Conservation (phyloP, 53 echinoderm and acorn worm species). For the Temnopleurus reevesii region DNA sequence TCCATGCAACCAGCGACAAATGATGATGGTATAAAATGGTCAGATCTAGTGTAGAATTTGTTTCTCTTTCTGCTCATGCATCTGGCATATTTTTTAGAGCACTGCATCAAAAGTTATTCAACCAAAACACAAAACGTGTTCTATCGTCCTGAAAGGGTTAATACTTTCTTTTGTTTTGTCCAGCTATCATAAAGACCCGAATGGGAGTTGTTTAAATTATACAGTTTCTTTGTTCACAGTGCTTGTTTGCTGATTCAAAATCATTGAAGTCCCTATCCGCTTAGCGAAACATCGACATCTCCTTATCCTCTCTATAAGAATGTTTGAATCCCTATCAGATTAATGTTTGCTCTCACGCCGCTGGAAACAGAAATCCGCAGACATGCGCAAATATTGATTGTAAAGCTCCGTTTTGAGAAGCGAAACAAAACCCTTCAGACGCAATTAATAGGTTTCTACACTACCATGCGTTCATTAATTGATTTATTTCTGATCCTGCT, state of each 20-base stretch:
- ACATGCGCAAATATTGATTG: slow-evolving; percentile 18
- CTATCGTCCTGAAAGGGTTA: no score
- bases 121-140: not conserved
- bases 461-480: not conserved
- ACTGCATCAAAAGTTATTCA: not conserved
- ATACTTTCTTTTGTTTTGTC: no score
- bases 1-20: no score
- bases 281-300: not conserved
- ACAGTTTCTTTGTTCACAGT: not conserved
- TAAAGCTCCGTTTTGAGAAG: not conserved
- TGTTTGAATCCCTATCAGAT: slow-evolving; percentile 3
- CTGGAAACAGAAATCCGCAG: not conserved
- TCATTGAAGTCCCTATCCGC: not conserved
- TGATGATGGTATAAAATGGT: no score
- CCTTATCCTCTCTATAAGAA: not conserved
- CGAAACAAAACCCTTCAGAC: slow-evolving; percentile 5
- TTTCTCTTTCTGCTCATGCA: not conserved
- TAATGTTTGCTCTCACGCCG: not conserved
- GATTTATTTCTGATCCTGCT: not conserved
- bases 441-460: not conserved
- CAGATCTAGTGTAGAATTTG: no score
- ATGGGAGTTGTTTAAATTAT: not conserved
- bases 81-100: not conserved
- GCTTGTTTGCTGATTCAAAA: not conserved
- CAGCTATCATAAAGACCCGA: not conserved